phyloP scores from a whole-genome alignment of 2,888 invertebrate species.

The Rotaria macrura region DNA sequence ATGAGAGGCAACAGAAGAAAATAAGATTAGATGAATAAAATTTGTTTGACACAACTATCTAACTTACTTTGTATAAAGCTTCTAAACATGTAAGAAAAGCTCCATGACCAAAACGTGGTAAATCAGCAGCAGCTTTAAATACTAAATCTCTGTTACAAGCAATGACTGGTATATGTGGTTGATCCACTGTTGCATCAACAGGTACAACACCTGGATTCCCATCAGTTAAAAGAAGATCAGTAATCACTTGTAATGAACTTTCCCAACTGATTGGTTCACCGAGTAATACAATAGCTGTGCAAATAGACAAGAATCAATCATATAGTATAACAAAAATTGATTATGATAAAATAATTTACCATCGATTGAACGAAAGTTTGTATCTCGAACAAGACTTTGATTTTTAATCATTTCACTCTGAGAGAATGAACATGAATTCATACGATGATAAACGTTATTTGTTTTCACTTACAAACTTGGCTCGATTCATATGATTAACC shows the following conservation, averaged over 20 bases:
- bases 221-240: slow-evolving; percentile 47
- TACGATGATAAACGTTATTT: background rate
- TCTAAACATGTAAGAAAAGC: slow-evolving; percentile 49
- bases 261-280: slow-evolving; percentile 50
- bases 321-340: background rate
- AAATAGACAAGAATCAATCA: background rate
- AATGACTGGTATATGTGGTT: slow-evolving; percentile 45
- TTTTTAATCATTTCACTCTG: slow-evolving; percentile 1
- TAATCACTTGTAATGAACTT: slow-evolving; percentile 46
- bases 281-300: slow-evolving; percentile 44
- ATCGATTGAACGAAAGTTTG: slow-evolving; percentile 29
- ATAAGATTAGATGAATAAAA: no score
- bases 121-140: slow-evolving; percentile 49
- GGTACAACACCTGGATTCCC: slow-evolving; percentile 44
- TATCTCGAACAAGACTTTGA: background rate
- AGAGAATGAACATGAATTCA: background rate
- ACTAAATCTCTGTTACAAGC: slow-evolving; percentile 51
- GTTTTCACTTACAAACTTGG: background rate
- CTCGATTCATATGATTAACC: slow-evolving; percentile 27
- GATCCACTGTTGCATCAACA: slow-evolving; percentile 35
- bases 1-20: background rate
- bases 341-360: background rate
- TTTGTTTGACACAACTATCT: no score
- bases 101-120: slow-evolving; percentile 50
- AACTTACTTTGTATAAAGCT: slow-evolving; percentile 44